Percentiles rank a stretch among this genome's conserved stretches.
These are phyloP conservation scores for Carcinoscorpius rotundicauda DNA, from an alignment of 1,140 invertebrate genomes.

Conservation along the genomic window DNA sequence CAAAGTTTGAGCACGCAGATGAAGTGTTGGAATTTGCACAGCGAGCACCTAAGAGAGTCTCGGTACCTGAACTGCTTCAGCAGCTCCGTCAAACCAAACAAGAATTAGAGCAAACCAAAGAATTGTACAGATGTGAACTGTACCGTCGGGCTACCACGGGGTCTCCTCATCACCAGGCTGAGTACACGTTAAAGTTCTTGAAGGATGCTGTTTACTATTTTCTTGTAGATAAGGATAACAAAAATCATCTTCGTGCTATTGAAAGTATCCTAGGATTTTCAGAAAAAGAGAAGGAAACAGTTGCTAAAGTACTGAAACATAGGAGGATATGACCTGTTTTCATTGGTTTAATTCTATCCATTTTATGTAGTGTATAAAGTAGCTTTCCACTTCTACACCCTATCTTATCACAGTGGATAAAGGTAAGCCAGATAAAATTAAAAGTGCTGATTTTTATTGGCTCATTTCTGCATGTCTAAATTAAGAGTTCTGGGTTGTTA, in stretches of 20 bases:
- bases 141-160: conserved; percentile 38
- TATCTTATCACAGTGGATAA: no score
- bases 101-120: conserved; percentile 70
- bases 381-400: no score
- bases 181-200: conserved; percentile 72
- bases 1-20: conserved; percentile 48
- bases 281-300: conserved; percentile 19
- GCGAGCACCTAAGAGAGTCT: conserved; percentile 44
- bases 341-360: no score
- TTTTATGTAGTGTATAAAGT: no score
- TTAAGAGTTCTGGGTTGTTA: no score
- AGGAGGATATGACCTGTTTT: no score
- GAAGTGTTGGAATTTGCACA: conserved; percentile 36
- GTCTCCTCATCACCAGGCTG: conserved; percentile 50
- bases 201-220: conserved; percentile 85
- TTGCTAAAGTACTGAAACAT: conserved; percentile 7
- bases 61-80: conserved; percentile 50
- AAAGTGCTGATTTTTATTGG: no score
- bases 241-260: conserved; percentile 68
- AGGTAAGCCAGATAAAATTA: no score
- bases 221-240: conserved; percentile 68
- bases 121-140: conserved; percentile 65
- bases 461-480: no score
- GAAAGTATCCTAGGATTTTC: conserved; percentile 57
- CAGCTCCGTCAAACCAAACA: conserved; percentile 64